phyloP scores from a whole-genome alignment of 2,888 invertebrate genomes.

The Cerastis leucographa region DNA sequence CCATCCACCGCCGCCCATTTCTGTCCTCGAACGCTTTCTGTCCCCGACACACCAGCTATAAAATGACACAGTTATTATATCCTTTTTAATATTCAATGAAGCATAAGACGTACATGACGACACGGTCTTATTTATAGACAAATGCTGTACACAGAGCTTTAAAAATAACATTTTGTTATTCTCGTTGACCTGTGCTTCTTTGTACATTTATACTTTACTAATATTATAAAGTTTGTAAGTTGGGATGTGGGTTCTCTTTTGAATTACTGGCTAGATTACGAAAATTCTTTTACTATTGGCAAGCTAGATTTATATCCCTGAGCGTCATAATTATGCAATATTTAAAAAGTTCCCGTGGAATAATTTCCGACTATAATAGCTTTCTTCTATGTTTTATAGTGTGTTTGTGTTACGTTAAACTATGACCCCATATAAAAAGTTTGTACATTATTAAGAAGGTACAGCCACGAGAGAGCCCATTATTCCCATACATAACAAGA shows the following conservation, averaged over 20 bases:
- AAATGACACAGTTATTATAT: conserved; percentile 58
- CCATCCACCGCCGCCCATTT: conserved; percentile 41
- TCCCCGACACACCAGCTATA: conserved; percentile 47
- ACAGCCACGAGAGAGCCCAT: conserved; percentile 56
- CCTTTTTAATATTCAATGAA: conserved; percentile 60
- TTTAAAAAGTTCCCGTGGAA: background rate
- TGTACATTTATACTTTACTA: background rate
- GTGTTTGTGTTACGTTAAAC: conserved; percentile 44
- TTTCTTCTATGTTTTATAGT: conserved; percentile 12
- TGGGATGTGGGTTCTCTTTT: background rate
- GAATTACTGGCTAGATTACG: background rate
- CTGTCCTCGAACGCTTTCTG: conserved; percentile 33
- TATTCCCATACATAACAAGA: conserved; percentile 61
- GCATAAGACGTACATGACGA: conserved; percentile 47
- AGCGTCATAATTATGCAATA: background rate
- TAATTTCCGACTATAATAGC: background rate
- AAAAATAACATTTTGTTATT: conserved; percentile 35
- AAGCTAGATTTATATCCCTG: background rate
- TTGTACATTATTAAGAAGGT: conserved; percentile 56
- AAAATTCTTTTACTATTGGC: background rate
- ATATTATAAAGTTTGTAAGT: background rate
- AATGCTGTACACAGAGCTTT: conserved; percentile 42
- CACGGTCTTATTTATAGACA: conserved; percentile 51
- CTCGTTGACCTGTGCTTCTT: conserved; percentile 7
- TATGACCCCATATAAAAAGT: conserved; percentile 54